A percentile compares a stretch with the other conserved stretches of the same genome.
Evolutionary conservation across 2,113 vertebrate genomes (phyloP).

Genomic region (Sterrhoptilus dennistouni): DNA sequence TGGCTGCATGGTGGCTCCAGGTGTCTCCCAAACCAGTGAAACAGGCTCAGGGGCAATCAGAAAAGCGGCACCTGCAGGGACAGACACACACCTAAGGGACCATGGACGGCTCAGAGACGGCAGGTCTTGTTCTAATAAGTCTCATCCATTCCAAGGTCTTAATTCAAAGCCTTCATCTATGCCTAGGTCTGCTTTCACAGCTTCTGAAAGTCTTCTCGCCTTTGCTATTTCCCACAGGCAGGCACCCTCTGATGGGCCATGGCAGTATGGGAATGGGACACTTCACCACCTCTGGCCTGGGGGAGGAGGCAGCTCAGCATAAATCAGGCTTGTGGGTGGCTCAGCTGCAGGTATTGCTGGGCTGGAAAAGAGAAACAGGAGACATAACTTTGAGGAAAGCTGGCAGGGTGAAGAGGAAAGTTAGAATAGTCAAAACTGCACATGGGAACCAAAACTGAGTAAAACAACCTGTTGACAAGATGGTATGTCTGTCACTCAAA

Average conservation of each 20-base stretch:
- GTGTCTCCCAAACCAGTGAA: background rate
- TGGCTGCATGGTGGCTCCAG: background rate
- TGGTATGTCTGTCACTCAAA: background rate
- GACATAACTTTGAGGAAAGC: accelerated
- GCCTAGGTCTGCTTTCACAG: no score
- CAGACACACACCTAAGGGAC: no score
- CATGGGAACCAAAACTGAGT: background rate
- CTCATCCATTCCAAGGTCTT: no score
- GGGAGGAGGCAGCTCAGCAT: background rate
- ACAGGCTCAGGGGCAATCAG: background rate
- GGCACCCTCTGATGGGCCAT: accelerated
- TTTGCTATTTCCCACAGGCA: background rate
- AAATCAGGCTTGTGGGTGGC: accelerated
- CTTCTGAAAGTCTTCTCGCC: no score
- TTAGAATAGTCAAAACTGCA: background rate
- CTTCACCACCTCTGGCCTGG: accelerated
- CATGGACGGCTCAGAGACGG: accelerated
- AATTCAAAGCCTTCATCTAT: no score
- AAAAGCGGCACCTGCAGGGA: background rate
- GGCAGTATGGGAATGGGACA: accelerated
- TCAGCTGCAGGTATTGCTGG: background rate
- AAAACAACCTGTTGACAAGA: background rate
- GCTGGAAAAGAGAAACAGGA: background rate
- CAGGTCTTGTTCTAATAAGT: background rate
- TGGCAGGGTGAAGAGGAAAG: background rate